phyloP scores from a whole-genome alignment of 1,140 invertebrate species.

The Drosophila ohnishii region DNA sequence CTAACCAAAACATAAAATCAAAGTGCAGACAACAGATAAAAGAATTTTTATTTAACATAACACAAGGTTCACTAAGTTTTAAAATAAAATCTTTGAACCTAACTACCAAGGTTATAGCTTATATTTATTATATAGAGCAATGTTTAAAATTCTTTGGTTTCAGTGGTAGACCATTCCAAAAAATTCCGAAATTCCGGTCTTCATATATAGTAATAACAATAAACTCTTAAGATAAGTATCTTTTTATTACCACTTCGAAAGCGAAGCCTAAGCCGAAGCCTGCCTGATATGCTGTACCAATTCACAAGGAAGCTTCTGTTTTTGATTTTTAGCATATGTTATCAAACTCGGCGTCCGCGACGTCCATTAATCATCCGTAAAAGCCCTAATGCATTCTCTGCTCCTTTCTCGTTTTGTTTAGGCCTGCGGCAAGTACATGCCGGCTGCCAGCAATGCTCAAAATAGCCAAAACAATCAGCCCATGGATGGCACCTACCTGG shows the following conservation, averaged over 20 bases:
- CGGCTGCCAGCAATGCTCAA: constrained; percentile 89
- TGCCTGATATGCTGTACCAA: neutral
- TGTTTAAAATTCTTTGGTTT: too few species aligned
- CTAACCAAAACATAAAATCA: too few species aligned
- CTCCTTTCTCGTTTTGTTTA: constrained; percentile 70
- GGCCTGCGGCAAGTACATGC: constrained; percentile 92
- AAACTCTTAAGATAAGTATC: neutral
- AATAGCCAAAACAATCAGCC: constrained; percentile 90
- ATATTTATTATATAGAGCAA: neutral
- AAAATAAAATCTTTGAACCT: neutral
- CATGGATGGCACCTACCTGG: constrained; percentile 91
- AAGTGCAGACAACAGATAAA: too few species aligned
- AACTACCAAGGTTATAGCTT: too few species aligned
- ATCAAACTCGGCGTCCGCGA: constrained; percentile 1
- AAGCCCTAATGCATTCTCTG: constrained; percentile 37
- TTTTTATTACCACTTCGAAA: neutral
- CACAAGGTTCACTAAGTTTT: too few species aligned
- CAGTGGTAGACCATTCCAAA: neutral
- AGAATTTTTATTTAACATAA: too few species aligned
- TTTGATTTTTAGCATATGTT: constrained; percentile 2
- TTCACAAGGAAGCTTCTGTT: constrained; percentile 17
- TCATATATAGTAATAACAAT: too few species aligned
- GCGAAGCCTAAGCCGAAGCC: neutral
- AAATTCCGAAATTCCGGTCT: neutral
- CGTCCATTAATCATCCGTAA: constrained; percentile 17